phyloP scores from a whole-genome alignment of 1,140 invertebrate species.

The Drosophila mauritiana region DNA sequence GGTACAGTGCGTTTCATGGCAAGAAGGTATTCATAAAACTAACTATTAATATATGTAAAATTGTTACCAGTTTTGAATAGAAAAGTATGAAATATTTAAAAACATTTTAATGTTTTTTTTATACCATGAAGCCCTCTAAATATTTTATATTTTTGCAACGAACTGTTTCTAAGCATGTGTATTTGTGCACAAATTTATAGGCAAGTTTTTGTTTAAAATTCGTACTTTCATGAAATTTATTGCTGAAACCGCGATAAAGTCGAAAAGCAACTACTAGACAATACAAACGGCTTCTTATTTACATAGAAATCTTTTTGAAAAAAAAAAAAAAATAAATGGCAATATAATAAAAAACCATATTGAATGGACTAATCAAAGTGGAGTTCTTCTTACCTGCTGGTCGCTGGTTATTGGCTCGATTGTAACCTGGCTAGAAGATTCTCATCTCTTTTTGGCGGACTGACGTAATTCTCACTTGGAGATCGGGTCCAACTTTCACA shows the following conservation, averaged over 20 bases:
- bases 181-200: conserved; percentile 32
- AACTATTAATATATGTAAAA: not conserved
- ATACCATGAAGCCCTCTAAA: no score
- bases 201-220: conserved; percentile 60
- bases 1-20: conserved; percentile 20
- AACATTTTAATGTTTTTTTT: no score
- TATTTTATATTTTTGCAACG: not conserved
- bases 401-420: conserved; percentile 16
- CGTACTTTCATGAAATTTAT: conserved; percentile 68
- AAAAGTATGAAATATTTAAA: not conserved
- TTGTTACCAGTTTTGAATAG: no score
- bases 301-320: conserved; percentile 43
- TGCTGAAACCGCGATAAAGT: conserved; percentile 46
- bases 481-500: conserved; percentile 24
- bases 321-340: conserved; percentile 12
- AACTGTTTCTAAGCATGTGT: conserved; percentile 13
- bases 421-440: conserved; percentile 19
- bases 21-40: not conserved
- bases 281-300: conserved; percentile 44
- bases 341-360: conserved; percentile 20
- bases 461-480: conserved; percentile 42
- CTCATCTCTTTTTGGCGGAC: conserved; percentile 23
- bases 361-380: conserved; percentile 47
- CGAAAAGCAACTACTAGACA: conserved; percentile 46
- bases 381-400: conserved; percentile 40